Percentiles rank a stretch among this genome's conserved stretches.
Evolutionary conservation across 1,140 invertebrate genomes (phyloP).

Genomic region (Drosophila subpulchrella): DNA sequence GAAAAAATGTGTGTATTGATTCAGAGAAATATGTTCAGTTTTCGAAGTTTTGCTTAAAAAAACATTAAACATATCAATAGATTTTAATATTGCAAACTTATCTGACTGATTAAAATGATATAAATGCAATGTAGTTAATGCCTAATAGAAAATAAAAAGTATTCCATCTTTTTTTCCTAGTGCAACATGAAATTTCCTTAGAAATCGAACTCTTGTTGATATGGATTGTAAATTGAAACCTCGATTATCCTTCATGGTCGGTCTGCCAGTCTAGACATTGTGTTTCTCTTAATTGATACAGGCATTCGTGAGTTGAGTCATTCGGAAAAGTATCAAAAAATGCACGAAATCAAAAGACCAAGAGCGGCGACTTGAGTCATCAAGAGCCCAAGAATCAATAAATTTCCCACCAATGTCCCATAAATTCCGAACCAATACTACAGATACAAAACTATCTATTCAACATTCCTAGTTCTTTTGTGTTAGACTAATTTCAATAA

Average conservation of each 20-base stretch:
- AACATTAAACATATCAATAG: too few relatives aligned
- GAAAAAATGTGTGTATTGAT: constrained; percentile 1
- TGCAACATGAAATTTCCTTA: neutral
- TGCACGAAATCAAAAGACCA: constrained; percentile 21
- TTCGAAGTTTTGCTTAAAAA: too few relatives aligned
- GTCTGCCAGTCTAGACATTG: constrained; percentile 28
- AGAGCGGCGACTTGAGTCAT: constrained; percentile 39
- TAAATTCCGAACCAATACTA: constrained; percentile 31
- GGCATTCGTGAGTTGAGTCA: constrained; percentile 42
- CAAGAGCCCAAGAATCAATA: constrained; percentile 5
- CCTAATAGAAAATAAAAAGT: neutral
- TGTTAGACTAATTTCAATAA: constrained; percentile 39
- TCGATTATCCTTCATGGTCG: constrained; percentile 20
- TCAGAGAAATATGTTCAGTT: too few relatives aligned
- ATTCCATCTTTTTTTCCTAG: neutral
- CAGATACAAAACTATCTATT: constrained; percentile 35
- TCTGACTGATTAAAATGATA: too few relatives aligned
- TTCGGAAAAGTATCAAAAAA: neutral
- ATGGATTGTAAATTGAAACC: constrained; percentile 25
- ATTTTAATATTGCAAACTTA: too few relatives aligned
- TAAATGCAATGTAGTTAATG: too few relatives aligned
- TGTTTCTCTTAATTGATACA: constrained; percentile 27
- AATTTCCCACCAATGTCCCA: constrained; percentile 16
- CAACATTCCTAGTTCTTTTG: constrained; percentile 12
- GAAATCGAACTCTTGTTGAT: constrained; percentile 11